phyloP scores from a whole-genome alignment of 2,888 invertebrate species.

The Eledona agricola region DNA sequence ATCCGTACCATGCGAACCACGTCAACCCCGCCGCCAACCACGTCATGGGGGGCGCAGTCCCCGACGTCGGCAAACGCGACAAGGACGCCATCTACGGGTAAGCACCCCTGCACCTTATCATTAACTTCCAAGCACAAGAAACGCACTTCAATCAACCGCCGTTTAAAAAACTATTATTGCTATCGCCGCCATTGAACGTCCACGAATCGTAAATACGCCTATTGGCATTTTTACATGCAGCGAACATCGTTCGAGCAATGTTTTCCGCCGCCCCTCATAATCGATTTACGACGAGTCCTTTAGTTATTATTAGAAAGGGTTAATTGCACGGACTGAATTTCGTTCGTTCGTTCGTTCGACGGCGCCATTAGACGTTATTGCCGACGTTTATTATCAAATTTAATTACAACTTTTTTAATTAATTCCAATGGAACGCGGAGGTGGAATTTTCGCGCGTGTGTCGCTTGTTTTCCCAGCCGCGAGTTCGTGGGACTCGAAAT shows the following conservation, averaged over 20 bases:
- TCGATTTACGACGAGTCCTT: no score
- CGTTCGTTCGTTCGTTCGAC: not conserved
- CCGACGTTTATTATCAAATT: conserved; percentile 2
- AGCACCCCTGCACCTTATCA: no score
- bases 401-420: no score
- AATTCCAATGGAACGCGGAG: no score
- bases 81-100: conserved; percentile 99
- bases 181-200: conserved; percentile 12
- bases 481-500: no score
- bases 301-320: conserved; percentile 8
- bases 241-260: conserved; percentile 3
- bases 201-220: conserved; percentile 8
- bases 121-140: not conserved
- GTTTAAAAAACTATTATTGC: conserved; percentile 18
- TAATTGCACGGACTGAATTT: conserved; percentile 4
- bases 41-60: conserved; percentile 80
- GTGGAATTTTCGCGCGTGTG: no score
- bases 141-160: not conserved
- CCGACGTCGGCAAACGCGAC: conserved; percentile 96
- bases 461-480: no score
- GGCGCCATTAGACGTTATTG: conserved; percentile 2
- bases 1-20: conserved; percentile 80
- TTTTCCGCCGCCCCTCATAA: no score
- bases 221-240: conserved; percentile 11
- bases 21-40: conserved; percentile 78